Percentiles rank a stretch among this genome's conserved stretches.
Conservation (phyloP, 2,113 vertebrate genomes). For the Otolemur garnettii region DNA sequence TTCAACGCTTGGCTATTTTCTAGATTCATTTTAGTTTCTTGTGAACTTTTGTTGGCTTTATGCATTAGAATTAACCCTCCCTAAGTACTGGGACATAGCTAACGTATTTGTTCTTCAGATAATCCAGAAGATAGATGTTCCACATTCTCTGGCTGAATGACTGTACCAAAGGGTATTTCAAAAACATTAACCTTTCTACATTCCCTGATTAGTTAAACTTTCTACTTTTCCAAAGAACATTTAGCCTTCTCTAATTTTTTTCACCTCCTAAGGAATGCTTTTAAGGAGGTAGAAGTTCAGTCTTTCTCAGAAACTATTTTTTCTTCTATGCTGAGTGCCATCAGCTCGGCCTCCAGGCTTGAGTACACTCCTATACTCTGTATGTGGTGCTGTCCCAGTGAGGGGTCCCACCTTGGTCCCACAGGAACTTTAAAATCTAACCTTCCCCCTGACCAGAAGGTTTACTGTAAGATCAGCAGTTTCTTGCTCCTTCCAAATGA, state of each 20-base stretch:
- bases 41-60: neutral
- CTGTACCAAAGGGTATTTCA: neutral
- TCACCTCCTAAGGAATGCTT: neutral
- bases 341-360: neutral
- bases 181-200: neutral
- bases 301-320: neutral
- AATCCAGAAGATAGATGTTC: neutral
- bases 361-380: fast-evolving
- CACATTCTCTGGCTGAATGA: neutral
- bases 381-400: neutral
- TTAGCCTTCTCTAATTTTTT: neutral
- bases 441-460: neutral
- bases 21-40: neutral
- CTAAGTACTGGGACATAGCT: neutral
- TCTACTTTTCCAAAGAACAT: neutral
- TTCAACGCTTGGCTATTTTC: neutral
- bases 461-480: neutral
- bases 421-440: neutral
- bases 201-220: neutral
- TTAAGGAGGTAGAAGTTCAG: neutral
- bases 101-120: neutral
- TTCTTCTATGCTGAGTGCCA: fast-evolving
- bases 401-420: neutral
- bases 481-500: neutral
- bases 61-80: neutral